Base-by-base conservation (phyloP, 2,113 vertebrate genomes). In the Thunnus thynnus region DNA sequence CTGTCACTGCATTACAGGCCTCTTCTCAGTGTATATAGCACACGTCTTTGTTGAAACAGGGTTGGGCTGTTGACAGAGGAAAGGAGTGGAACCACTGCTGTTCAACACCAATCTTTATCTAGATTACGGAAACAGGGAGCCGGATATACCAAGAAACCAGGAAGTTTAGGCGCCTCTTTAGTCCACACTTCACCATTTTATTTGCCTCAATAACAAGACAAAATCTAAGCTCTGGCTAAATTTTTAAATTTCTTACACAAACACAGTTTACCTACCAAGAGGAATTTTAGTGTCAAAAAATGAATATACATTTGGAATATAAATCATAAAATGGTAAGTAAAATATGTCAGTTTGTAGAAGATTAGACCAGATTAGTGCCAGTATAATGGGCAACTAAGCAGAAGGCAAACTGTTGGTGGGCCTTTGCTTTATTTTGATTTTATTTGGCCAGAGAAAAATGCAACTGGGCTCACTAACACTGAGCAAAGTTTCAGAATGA, bases 51-150 rank as follows among this genome's bases (percentile, higher is more conserved):
- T 79, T 84, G 16, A 74, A 73, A 85, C 51, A 88, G 52, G 86
- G 80, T 64, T 84, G 67, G 86, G 65, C 64, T 86, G 80, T 85
- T 85, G 71, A 87, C 62, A 74, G 36, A 83, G 60, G n/a, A 75
- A 73, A 83, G 56, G 70, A 82, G 76, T 61, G 73, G 73, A 68
- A 36, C 20, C 58, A 14, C 50, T 8, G 47, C 16, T 18, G 32
- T 44, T 60, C 44, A 72, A 77, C 44, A 50, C 22, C 44, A 16
- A 5, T 17, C 56, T 72, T 57, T 11, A 81, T 52, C 61, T 25
- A 44, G 4, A 78, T 69, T 47, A 61, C 0, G 13, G 18, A 48
- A 67, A 69, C 41, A 66, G 10, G 57, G 48, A 85, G 5, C 74
- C 18, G 57, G 67, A 70, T 75, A 5, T 5, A 30, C 3, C 14